Percentiles rank a stretch among this genome's conserved stretches.
Conservation (phyloP, 2,888 invertebrate genomes). For the Clostera curtula region DNA sequence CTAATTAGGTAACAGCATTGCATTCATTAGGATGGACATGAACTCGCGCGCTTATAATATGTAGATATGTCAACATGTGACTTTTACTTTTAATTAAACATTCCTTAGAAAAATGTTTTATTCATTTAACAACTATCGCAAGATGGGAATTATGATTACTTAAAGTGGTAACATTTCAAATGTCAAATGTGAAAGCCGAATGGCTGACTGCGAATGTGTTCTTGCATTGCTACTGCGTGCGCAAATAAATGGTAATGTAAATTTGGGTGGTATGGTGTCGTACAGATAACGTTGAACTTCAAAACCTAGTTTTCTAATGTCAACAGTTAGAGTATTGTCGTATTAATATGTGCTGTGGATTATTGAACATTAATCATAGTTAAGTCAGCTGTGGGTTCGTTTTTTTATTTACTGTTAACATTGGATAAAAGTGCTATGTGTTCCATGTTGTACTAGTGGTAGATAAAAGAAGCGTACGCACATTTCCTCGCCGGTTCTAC, state of each 20-base stretch:
- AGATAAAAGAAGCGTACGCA: conserved; percentile 31
- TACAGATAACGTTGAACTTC: conserved; percentile 18
- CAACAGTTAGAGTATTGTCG: conserved; percentile 21
- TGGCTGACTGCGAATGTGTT: conserved; percentile 25
- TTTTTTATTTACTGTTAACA: conserved; percentile 37
- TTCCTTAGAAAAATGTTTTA: too few species aligned
- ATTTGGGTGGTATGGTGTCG: conserved; percentile 25
- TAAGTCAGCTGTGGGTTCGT: conserved; percentile 33
- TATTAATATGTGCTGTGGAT: conserved; percentile 27
- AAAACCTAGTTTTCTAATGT: conserved; percentile 12
- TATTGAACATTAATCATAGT: conserved; percentile 17
- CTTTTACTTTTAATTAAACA: too few species aligned
- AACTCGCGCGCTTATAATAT: too few species aligned
- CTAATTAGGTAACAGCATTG: too few species aligned
- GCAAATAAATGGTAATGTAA: conserved; percentile 39
- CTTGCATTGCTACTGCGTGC: conserved; percentile 28
- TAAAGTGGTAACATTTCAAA: conserved; percentile 17
- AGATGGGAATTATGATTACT: background rate
- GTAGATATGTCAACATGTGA: too few species aligned
- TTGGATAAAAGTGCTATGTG: conserved; percentile 41
- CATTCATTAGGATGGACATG: too few species aligned
- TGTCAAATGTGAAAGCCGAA: conserved; percentile 26
- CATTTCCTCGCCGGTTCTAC: conserved; percentile 10
- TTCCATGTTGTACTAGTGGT: conserved; percentile 42
- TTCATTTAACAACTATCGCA: too few species aligned